Evolutionary conservation across 2,113 vertebrate genomes (phyloP), one percentile per base, ranked within the genome.

Genomic region (Myodes glareolus): DNA sequence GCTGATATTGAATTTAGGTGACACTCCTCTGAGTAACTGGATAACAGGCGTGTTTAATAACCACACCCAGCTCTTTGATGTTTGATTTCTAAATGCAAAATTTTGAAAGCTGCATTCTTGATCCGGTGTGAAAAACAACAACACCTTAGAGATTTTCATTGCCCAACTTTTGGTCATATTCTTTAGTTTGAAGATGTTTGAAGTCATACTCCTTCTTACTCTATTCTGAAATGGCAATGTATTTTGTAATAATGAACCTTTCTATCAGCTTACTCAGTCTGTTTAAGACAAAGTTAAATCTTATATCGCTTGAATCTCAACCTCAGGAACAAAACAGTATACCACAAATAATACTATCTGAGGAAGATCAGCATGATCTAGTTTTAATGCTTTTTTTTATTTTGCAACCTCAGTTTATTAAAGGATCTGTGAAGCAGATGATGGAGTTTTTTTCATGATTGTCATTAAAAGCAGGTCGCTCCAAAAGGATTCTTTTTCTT

Each of bases 1-100:
- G 14, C 5, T 7, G 11, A 1, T 42, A 31, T 65, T 85, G 27
- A 45, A 31, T 39, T 65, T 31, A 42, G 58, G 19, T 85, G 27
- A 65, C 63, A 63, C 14, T 65, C n/a, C 27, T 47, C 58, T 85
- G 39, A 67, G 63, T 45, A 47, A 17, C 29, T 50, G 45, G 58
- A 25, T 9, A 36, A 3, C 42, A 36, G 63, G 19, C 1, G 1
- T 86, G 14, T 86, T 86, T 67, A 67, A 45, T 67, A 67, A 45
- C 39, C 61, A 86, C 16, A 33, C 11, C 17, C 33, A 14, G 7
- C 21, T 88, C 67, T 87, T 68, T 70, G 75, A 8, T n/a, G 4
- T 90, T 65, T 96, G 63, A 94, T 70, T 94, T 96, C 31, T 92
- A 76, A 92, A 97, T 87, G 23, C 82, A 61, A 82, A 61, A 50